Evolutionary conservation across 2,888 invertebrate species (phyloP).

Genomic region (Nowickia ferox): DNA sequence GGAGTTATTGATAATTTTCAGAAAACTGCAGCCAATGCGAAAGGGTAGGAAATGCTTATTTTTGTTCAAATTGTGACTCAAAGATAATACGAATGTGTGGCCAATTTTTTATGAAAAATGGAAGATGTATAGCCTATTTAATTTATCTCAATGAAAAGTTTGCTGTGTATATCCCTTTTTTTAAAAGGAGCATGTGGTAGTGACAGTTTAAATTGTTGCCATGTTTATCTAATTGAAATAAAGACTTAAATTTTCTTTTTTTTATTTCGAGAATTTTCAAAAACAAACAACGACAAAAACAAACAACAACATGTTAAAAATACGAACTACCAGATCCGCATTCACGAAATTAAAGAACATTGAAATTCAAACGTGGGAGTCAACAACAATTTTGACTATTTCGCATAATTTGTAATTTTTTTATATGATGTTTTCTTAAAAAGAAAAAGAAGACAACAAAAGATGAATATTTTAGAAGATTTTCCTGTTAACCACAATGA

Average conservation of each 20-base stretch:
- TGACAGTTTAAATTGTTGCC: slow-evolving; percentile 67
- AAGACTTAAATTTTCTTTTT: slow-evolving; percentile 39
- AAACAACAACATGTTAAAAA: not conserved
- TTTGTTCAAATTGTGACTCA: no score
- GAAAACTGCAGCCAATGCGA: no score
- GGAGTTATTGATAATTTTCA: no score
- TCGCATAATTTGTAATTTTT: not conserved
- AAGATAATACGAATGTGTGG: no score
- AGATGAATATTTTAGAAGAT: not conserved
- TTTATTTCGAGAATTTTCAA: not conserved
- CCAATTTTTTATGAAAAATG: no score
- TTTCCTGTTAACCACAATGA: slow-evolving; percentile 16
- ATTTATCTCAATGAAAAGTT: no score
- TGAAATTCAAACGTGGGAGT: slow-evolving; percentile 47
- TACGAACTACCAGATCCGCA: slow-evolving; percentile 38
- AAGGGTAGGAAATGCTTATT: no score
- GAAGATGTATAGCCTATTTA: no score
- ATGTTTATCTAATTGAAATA: slow-evolving; percentile 59
- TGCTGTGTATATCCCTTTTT: no score
- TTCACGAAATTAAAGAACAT: not conserved
- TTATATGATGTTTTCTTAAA: not conserved
- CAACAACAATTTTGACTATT: slow-evolving; percentile 17
- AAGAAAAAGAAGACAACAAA: not conserved
- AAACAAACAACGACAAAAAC: slow-evolving; percentile 12
- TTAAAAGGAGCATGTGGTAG: slow-evolving; percentile 68